These are phyloP conservation scores for Episyrphus balteatus DNA, from an alignment of 1,140 invertebrate species.

Conservation along the genomic window DNA sequence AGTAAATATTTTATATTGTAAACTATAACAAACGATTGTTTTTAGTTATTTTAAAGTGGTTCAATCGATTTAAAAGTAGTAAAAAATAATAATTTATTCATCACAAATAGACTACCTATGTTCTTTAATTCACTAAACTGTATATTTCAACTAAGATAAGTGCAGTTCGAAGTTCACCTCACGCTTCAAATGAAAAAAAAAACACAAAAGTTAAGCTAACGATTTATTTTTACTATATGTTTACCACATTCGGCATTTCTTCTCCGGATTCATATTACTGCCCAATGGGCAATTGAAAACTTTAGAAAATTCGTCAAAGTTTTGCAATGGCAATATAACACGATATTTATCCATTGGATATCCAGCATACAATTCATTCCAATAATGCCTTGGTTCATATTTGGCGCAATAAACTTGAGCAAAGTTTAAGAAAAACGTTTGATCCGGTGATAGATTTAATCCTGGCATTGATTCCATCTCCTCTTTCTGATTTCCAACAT, in stretches of 20 bases:
- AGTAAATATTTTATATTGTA: no score
- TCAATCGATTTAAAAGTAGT: no score
- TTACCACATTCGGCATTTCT: constrained; percentile 31
- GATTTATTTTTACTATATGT: no score
- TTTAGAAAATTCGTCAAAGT: constrained; percentile 50
- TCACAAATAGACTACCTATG: no score
- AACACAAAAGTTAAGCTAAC: no score
- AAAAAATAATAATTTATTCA: no score
- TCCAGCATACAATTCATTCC: background rate
- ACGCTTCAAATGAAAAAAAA: no score
- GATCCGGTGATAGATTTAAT: constrained; percentile 67
- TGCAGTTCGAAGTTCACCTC: no score
- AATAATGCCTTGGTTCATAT: background rate
- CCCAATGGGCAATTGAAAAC: constrained; percentile 50
- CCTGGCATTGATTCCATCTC: constrained; percentile 56
- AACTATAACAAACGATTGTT: no score
- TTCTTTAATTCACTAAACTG: no score
- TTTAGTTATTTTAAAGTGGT: no score
- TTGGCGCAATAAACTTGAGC: constrained; percentile 49
- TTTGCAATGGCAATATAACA: constrained; percentile 56
- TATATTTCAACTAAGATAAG: no score
- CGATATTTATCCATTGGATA: constrained; percentile 24
- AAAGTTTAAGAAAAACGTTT: constrained; percentile 85
- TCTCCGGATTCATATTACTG: constrained; percentile 49
- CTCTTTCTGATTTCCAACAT: constrained; percentile 21